Base-by-base conservation (phyloP, 2,888 invertebrate genomes). In the Oscheius sp. region DNA sequence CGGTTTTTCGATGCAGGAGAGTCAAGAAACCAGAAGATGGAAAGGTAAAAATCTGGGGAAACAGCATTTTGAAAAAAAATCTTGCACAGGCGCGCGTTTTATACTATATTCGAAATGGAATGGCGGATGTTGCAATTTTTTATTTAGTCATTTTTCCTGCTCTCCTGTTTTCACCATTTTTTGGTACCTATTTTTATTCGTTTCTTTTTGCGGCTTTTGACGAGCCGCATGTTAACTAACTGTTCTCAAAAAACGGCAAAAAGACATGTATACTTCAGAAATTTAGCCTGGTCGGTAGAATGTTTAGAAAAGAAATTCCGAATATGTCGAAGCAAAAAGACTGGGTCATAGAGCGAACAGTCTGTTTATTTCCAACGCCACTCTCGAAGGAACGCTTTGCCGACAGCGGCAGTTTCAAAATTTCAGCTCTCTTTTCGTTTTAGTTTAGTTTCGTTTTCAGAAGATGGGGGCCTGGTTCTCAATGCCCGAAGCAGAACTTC, bases 391-490 rank as follows among this genome's bases (percentile, higher is more conserved):
- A 32, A 65, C 65, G 65, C 32, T 5, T 29, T 3, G 13, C 65
- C 2, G 10, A n/a, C 13, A 33, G 65, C 48, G 65, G 65, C 11
- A 65, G 1, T 32, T 65, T 65, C 65, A 50, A 65, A 65, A 47
- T 50, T 63, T 21, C 42, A 7, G 7, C 42, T 42, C 42, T 42
- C 21, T 63, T 63, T 63, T 63, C 29, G 2, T n/a, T 63, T 48
- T 63, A 10, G 4, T 29, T n/a, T 0, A 21, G 21, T 47, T 47
- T 42, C 37, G 13, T 29, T 63, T 48, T 47, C 7, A 32, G 32
- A 65, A 65, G 5, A 65, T 65, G 65, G 65, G 65, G 5, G 48
- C 42, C 9, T 65, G 48, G 48, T 29, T 32, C 32, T 48, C 65
- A 4, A 13, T n/a, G 35, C 60, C 33, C 29, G 53, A 53, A 53